These are phyloP conservation scores for Tetropium fuscum DNA, from an alignment of 2,888 invertebrate species.

Conservation along the genomic window DNA sequence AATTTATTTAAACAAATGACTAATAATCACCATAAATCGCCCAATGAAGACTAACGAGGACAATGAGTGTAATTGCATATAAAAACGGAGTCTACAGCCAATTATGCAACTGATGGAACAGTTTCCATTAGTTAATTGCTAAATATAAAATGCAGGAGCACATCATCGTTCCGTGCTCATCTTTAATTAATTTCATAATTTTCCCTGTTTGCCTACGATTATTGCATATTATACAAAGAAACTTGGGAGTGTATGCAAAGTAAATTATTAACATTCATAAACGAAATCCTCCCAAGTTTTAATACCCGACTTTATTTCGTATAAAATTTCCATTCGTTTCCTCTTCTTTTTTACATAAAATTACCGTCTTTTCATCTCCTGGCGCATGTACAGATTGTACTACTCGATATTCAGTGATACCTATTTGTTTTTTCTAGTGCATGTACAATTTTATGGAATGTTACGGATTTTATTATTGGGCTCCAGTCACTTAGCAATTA, in stretches of 20 bases:
- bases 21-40: slow-evolving; percentile 14
- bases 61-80: slow-evolving; percentile 55
- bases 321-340: slow-evolving; percentile 66
- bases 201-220: slow-evolving; percentile 60
- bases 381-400: slow-evolving; percentile 38
- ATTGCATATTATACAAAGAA: slow-evolving; percentile 62
- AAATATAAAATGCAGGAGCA: slow-evolving; percentile 51
- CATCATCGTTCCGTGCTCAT: slow-evolving; percentile 37
- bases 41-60: slow-evolving; percentile 38
- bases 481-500: slow-evolving; percentile 38
- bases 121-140: slow-evolving; percentile 55
- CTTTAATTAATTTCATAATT: slow-evolving; percentile 60
- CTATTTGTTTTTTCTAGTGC: slow-evolving; percentile 40
- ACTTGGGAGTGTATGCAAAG: slow-evolving; percentile 63
- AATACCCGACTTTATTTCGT: slow-evolving; percentile 64
- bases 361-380: slow-evolving; percentile 58
- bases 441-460: slow-evolving; percentile 40
- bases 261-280: slow-evolving; percentile 67
- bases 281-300: slow-evolving; percentile 63
- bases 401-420: slow-evolving; percentile 57
- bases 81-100: slow-evolving; percentile 48
- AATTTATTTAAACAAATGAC: slow-evolving; percentile 19
- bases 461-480: slow-evolving; percentile 29
- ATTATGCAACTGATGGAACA: slow-evolving; percentile 51
- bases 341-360: slow-evolving; percentile 60